Base-by-base conservation (phyloP, 2,888 invertebrate species). In the Amblyjoppa proteus region DNA sequence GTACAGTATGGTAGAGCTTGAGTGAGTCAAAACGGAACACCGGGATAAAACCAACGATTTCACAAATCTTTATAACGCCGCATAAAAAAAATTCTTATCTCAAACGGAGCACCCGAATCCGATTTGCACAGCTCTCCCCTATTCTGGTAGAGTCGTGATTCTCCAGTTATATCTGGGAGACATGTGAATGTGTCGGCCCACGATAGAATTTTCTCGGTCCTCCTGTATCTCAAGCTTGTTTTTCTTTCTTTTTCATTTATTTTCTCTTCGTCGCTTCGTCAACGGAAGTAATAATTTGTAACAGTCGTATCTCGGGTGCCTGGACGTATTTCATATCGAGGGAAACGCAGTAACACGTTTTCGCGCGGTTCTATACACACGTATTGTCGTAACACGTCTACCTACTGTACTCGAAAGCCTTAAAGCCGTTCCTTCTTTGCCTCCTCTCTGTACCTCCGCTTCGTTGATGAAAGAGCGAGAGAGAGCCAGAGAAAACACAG, bases 321-420 rank as follows among this genome's bases (percentile, higher is more conserved):
- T 51, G 13, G 16, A 74, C 75, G 28, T 53, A 53, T 80, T 38
- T 66, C 53, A 66, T 53, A 53, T 80, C 64, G 80, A 80, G 53
- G 2, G 51, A 34, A 34, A 69, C 51, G 75, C 61, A 38, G 75
- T 38, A 81, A 81, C 75, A 69, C 61, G 34, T 69, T 75, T 75
- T 81, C 6, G 28, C 16, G 34, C 45, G 45, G n/a, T 38, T 25
- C 28, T 11, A 45, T 6, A 38, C 28, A 76, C 45, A 34, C 38
- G 34, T 66, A 25, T 41, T 53, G 13, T 38, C 64, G 51, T 73
- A 53, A 41, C 34, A 41, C n/a, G 49, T 34, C 51, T 25, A 69
- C 61, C 71, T 16, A 49, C 31, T 31, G 13, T 45, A 51, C 49
- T 70, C 38, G 68, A 68, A 41, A 49, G 41, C 51, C 25, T 45